Base-by-base conservation (phyloP, 2,113 vertebrate genomes). In the Murina feae region DNA sequence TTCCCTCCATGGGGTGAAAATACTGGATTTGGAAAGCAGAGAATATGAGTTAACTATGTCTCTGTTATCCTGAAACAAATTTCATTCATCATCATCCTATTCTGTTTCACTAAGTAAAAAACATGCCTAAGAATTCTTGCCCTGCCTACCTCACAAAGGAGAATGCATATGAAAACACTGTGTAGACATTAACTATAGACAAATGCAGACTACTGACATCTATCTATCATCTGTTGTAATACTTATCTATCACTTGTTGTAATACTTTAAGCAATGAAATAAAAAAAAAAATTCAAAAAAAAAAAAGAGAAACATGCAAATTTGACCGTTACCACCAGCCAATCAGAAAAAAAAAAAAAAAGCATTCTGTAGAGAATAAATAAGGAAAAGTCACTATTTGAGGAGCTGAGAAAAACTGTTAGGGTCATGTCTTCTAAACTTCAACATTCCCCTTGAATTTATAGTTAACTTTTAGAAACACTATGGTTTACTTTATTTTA, bases 1-100 rank as follows among this genome's bases (percentile, higher is more conserved):
- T 89, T 83, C 10, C 3, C 42, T 79, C 89, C 10, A n/a, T 30
- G 17, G 7, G 30, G 39, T 65, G n/a, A 71, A 88, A 58, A 1
- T 47, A 44, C 9, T 94, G 18, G 60, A 80, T 89, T 69, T 96
- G 47, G 65, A 93, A 91, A 93, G 0, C 13, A 80, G 28, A 94
- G 9, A 6, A 82, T 65, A 28, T 12, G 30, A 3, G 12, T 63
- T 81, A 69, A 86, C 53, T 87, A 28, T 47, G 42, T 89, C 8
- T 87, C 3, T 85, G 28, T 88, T 32, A 69, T 21, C 13, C 42
- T 81, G 81, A 8, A 37, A 92, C 7, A 96, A 20, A 94, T 87
- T 30, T 47, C 53, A 63, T 94, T 53, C 71, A 51, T 93, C 30
- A 80, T n/a, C 4, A 11, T 47, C 1, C 9, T 58, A 35, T 21